Base-by-base conservation (phyloP, 2,888 invertebrate genomes). In the Lasioglossum morio region DNA sequence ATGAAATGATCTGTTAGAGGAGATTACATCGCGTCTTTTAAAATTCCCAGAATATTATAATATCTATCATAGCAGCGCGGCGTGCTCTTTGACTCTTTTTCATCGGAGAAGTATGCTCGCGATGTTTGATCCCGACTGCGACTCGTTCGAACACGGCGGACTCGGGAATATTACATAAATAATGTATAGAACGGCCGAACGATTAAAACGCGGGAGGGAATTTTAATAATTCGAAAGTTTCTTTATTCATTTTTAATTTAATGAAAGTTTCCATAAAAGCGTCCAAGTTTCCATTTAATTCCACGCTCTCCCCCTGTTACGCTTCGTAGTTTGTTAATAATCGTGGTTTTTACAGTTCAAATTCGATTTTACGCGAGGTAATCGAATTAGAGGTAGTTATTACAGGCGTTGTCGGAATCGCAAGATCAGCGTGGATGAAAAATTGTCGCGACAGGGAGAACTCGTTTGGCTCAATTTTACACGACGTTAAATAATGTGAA, bases 11-110 rank as follows among this genome's bases (percentile, higher is more conserved):
- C 19, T 43, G n/a, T 43, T 63, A 34, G 2, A 57, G 30, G 84
- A 76, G 78, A 82, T 84, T 78, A 66, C 78, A 57, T 76, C 48
- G 16, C 46, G 8, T 16, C 57, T 34, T 78, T 72, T 53, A 53
- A 70, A 53, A 30, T 81, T 23, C 40, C 30, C 14, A 63, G 78
- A 82, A 66, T 66, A 63, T 85, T 34, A 60, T 75, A 48, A 73
- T 40, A 73, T 77, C 60, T 30, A 19, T n/a, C n/a, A 40, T 23
- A 23, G 16, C 19, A 48, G 48, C 34, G 27, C n/a, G n/a, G 16
- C 19, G 19, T 34, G 8, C 30, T 19, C 2, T 66, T 34, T 34
- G 53, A 53, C 14, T 60, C 27, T 12, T n/a, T 27, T 60, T 27
- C 27, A 14, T 60, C 60, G 27, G 14, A 60, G 7, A 60, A 60